These are phyloP conservation scores for Yponomeuta evonymella DNA, from an alignment of 2,888 invertebrate genomes.

Conservation along the genomic window DNA sequence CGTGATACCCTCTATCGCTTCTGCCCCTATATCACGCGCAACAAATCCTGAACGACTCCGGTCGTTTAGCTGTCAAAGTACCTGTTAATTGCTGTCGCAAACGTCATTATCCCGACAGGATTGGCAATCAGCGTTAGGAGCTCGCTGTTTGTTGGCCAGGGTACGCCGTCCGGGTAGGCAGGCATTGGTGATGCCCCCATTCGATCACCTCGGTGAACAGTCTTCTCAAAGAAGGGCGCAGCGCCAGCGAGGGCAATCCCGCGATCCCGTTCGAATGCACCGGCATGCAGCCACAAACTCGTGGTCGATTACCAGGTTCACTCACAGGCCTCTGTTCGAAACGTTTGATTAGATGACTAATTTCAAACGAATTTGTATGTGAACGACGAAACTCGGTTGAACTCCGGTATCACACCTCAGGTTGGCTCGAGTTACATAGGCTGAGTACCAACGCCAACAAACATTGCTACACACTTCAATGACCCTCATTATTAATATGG, in stretches of 20 bases:
- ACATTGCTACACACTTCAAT: constrained; percentile 16
- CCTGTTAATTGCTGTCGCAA: no score
- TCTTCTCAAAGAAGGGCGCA: constrained; percentile 33
- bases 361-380: not conserved
- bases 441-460: constrained; percentile 16
- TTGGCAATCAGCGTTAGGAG: no score
- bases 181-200: no score
- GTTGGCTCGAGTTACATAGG: constrained; percentile 38
- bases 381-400: not conserved
- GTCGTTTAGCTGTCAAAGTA: no score
- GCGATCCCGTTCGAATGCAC: constrained; percentile 43
- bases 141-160: no score
- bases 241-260: constrained; percentile 33
- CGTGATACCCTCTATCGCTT: no score
- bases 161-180: no score
- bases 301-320: constrained; percentile 22
- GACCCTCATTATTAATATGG: constrained; percentile 11
- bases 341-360: not conserved
- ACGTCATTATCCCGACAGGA: no score
- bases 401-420: not conserved
- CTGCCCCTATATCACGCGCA: no score
- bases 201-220: constrained; percentile 10
- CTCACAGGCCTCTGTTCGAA: not conserved
- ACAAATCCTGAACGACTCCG: no score
- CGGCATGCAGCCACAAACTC: constrained; percentile 45